Evolutionary conservation across 2,113 vertebrate species (phyloP).

Genomic region (Hystrix cristata): DNA sequence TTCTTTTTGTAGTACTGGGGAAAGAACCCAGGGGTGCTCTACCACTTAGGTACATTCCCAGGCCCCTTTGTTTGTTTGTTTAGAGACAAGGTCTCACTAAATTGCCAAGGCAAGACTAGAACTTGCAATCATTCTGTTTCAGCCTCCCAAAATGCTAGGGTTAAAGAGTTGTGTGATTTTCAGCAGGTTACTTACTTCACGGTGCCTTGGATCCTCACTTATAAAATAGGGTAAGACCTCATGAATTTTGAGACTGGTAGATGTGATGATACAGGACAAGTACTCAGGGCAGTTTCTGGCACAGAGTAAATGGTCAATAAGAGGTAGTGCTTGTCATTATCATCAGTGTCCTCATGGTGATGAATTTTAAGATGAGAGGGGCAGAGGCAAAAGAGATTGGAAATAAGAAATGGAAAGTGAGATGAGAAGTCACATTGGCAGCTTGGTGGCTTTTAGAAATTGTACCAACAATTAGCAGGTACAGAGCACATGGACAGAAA

Average conservation of each 20-base stretch:
- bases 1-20: too few relatives aligned
- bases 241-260: neutral
- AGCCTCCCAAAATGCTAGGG: neutral
- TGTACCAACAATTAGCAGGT: neutral
- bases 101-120: neutral
- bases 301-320: neutral
- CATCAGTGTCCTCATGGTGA: neutral
- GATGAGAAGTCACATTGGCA: neutral
- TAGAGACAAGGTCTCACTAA: neutral
- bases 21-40: neutral
- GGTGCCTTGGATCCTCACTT: neutral
- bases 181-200: neutral
- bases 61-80: neutral
- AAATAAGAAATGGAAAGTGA: neutral
- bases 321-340: too few relatives aligned
- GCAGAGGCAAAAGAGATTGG: neutral
- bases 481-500: rapidly evolving
- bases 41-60: neutral
- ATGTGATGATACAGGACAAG: neutral
- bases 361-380: neutral
- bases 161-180: neutral
- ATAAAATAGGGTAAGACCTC: neutral
- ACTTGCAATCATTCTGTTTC: neutral
- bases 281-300: neutral
- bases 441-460: neutral